Evolutionary conservation across 1,140 invertebrate genomes (phyloP).

Genomic region (Drosophila ercepeae): DNA sequence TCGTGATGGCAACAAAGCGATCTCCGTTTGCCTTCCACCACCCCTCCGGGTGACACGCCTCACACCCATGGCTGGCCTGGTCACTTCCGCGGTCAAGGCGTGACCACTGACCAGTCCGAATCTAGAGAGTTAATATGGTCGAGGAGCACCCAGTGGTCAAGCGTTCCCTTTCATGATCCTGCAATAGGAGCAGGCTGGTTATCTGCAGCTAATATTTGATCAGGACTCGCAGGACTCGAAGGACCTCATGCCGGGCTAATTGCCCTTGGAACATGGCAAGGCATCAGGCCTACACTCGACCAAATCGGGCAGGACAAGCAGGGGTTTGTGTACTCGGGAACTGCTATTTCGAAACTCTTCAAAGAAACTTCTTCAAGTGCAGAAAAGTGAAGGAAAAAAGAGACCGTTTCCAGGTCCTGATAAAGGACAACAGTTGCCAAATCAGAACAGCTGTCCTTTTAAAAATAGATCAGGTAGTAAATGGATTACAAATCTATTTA

Average conservation of each 20-base stretch:
- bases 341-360: too few relatives aligned
- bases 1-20: slow-evolving; percentile 54
- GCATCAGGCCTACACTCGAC: slow-evolving; percentile 1
- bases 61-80: slow-evolving; percentile 15
- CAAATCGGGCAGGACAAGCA: slow-evolving; percentile 26
- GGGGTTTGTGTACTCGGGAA: too few relatives aligned
- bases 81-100: slow-evolving; percentile 65
- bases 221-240: not conserved
- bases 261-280: not conserved
- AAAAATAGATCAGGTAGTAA: slow-evolving; percentile 44
- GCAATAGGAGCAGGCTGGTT: slow-evolving; percentile 48
- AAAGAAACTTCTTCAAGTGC: too few relatives aligned
- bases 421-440: slow-evolving; percentile 43
- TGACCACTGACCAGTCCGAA: slow-evolving; percentile 25
- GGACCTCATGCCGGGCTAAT: slow-evolving; percentile 46
- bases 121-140: slow-evolving; percentile 1
- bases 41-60: not conserved
- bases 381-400: not conserved
- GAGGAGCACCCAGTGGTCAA: slow-evolving; percentile 28
- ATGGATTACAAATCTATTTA: slow-evolving; percentile 15
- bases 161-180: too few relatives aligned
- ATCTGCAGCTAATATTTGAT: slow-evolving; percentile 35
- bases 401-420: not conserved
- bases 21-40: not conserved
- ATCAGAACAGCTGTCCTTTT: slow-evolving; percentile 31